Conservation (phyloP, 2,113 vertebrate species). For the Cromileptes altivelis region DNA sequence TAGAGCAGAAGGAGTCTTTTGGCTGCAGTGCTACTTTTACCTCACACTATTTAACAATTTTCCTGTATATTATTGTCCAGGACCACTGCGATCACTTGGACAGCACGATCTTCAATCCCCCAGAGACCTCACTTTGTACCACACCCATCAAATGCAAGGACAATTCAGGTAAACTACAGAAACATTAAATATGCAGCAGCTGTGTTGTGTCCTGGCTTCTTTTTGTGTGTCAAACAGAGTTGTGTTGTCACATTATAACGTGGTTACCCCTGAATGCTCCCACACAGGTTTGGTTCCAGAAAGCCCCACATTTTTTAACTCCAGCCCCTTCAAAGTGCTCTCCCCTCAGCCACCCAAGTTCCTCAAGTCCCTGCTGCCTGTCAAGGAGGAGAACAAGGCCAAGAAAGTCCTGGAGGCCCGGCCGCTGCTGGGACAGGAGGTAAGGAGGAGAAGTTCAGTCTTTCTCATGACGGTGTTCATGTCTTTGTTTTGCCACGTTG, state of each 20-base stretch:
- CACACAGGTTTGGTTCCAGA: constrained; percentile 84
- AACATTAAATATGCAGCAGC: neutral
- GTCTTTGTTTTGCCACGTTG: constrained; percentile 17
- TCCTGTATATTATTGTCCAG: constrained; percentile 73
- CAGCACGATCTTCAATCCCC: constrained; percentile 85
- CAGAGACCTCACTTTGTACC: constrained; percentile 88
- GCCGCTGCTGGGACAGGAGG: constrained; percentile 95
- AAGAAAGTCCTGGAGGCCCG: constrained; percentile 90
- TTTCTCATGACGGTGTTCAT: neutral
- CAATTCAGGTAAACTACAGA: constrained; percentile 75
- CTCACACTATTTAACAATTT: neutral
- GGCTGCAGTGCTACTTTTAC: neutral
- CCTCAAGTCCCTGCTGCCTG: constrained; percentile 96
- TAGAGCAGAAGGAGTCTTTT: neutral
- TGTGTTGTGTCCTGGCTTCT: neutral
- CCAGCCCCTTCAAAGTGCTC: constrained; percentile 94
- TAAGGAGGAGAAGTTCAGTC: constrained; percentile 64
- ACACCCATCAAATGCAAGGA: constrained; percentile 92
- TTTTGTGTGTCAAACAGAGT: neutral
- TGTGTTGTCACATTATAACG: neutral
- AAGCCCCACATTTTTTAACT: constrained; percentile 88
- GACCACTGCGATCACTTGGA: constrained; percentile 90
- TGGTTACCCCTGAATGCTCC: neutral
- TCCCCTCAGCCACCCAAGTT: constrained; percentile 96
- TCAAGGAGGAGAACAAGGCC: constrained; percentile 93